phyloP scores from a whole-genome alignment of 2,797 vertebrate genomes.

The Enteromius argenteus region DNA sequence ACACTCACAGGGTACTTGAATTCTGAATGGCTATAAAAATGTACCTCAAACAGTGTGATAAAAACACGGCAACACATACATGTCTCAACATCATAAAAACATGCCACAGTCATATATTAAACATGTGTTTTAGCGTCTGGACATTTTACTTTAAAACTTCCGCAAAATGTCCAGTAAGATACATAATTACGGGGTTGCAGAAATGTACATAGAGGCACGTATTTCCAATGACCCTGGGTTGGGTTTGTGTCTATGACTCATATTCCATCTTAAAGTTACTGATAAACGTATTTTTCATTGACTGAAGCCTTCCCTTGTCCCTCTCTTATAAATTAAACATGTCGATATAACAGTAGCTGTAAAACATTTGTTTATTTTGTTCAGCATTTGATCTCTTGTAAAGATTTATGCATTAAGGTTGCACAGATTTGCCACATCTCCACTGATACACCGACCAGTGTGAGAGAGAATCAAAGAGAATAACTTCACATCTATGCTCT shows the following conservation, averaged over 20 bases:
- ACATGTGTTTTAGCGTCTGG: no score
- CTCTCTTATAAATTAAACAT: constrained; percentile 5
- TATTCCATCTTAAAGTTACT: neutral
- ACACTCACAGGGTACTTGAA: no score
- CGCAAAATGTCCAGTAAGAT: no score
- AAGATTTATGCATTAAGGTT: constrained; percentile 2
- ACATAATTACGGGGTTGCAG: no score
- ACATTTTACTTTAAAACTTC: no score
- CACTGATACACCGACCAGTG: neutral
- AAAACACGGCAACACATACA: no score
- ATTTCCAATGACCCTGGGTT: no score
- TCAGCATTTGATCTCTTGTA: constrained; percentile 5
- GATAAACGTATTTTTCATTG: neutral
- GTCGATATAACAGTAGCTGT: neutral
- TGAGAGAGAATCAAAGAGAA: constrained; percentile 21
- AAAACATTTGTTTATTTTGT: constrained; percentile 9
- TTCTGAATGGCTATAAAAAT: no score
- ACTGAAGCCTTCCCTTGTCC: neutral
- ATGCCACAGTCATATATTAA: no score
- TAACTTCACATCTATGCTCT: constrained; percentile 21
- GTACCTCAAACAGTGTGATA: no score
- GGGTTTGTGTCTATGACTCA: neutral
- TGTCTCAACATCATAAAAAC: no score
- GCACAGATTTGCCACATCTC: neutral
- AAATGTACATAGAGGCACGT: no score